Evolutionary conservation across 2,113 vertebrate genomes (phyloP), one percentile per base, ranked within the genome.

Genomic region (Hippoglossus stenolepis): DNA sequence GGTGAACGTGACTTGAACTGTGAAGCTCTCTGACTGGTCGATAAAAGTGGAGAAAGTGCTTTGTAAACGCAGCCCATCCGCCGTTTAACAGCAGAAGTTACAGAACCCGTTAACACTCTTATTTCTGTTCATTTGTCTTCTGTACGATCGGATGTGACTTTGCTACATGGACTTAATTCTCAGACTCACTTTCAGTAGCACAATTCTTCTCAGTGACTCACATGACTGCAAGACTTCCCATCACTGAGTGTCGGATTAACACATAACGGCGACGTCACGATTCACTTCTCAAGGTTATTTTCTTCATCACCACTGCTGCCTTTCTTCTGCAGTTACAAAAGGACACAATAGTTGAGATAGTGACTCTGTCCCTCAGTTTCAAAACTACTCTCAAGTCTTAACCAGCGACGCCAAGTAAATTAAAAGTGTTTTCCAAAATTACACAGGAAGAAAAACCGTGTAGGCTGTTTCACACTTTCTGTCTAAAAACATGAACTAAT

Each of bases 111-210:
- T 49, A 2, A 49, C 45, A 2, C 45, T 49, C 45, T 49, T 49
- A 23, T 28, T 14, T 38, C 21, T n/a, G 15, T 28, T 72, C 12
- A 21, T 62, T n/a, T 53, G 26, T 17, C 49, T 45, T 28, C 18
- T 61, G 43, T 24, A 47, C 47, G 31, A 64, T 56, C 7, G 49
- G 43, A 73, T 64, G 7, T 66, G 21, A 70, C 11, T 57, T 17
- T 10, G n/a, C 11, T 49, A 12, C 31, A 28, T 57, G 65, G n/a
- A 67, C n/a, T 64, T 66, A 65, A 65, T 31, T 62, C 6, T 38
- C 6, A 12, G 4, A 63, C n/a, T 58, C 26, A 49, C 60, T 38
- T 56, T 72, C 31, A 47, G 62, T 35, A 66, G 47, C 68, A 65
- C 8, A 65, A 1, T 15, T 8, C 13, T n/a, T 57, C 65, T 66